phyloP scores from a whole-genome alignment of 2,113 vertebrate genomes.

The Urocolius indicus region DNA sequence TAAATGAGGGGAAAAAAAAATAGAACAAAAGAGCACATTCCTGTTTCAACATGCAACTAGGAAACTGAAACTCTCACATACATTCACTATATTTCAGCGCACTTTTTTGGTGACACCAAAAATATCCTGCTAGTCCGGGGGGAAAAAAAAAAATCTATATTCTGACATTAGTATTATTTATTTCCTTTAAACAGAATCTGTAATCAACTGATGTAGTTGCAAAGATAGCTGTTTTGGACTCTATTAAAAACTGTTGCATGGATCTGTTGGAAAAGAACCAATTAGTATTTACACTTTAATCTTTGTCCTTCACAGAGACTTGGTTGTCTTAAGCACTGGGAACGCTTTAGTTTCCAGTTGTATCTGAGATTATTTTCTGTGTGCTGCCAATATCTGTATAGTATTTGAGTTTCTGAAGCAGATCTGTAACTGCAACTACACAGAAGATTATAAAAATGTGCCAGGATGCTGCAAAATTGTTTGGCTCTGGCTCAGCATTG shows the following conservation, averaged over 20 bases:
- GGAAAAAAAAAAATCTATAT: neutral
- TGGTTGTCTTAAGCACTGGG: neutral
- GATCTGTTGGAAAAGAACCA: neutral
- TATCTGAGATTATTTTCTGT: neutral
- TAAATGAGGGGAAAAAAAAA: conserved; percentile 66
- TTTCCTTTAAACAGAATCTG: neutral
- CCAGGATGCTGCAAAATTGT: neutral
- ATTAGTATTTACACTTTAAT: neutral
- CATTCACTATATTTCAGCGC: neutral
- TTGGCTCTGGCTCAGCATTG: neutral
- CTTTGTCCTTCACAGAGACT: neutral
- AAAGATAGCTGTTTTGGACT: neutral
- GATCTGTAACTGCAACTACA: neutral
- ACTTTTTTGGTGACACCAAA: neutral
- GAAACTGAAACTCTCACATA: conserved; percentile 48
- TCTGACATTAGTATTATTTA: neutral
- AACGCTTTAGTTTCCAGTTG: neutral
- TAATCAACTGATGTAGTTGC: neutral
- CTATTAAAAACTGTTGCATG: neutral
- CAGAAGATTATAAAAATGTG: neutral
- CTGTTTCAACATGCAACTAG: conserved; percentile 57
- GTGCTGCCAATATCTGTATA: neutral
- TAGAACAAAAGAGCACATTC: conserved; percentile 66
- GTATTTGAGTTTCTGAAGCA: neutral
- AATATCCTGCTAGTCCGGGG: neutral